Evolutionary conservation across 2,797 vertebrate genomes (phyloP).

Genomic region (Cossypha niveicapilla): DNA sequence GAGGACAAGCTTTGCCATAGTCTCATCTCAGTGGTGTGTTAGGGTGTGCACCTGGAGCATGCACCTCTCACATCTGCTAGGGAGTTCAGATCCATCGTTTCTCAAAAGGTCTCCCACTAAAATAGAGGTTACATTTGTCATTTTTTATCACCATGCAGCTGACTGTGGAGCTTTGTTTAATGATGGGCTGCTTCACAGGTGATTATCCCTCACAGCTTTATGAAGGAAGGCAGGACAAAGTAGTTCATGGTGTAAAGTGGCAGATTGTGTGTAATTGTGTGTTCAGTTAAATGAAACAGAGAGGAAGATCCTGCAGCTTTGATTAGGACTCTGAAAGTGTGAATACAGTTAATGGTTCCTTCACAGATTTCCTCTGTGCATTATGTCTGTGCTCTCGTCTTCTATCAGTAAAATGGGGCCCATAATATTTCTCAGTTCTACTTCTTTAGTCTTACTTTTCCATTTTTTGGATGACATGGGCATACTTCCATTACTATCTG

Average conservation of each 20-base stretch:
- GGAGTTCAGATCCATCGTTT: not conserved
- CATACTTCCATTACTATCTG: not conserved
- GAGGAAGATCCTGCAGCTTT: not conserved
- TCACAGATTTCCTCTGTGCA: not conserved
- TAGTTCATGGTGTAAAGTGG: not conserved
- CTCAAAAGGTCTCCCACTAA: not conserved
- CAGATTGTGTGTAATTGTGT: not conserved
- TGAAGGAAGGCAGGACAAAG: not conserved
- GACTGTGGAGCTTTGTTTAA: not conserved
- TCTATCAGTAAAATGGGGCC: not conserved
- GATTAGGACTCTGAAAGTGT: not conserved
- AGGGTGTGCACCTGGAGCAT: accelerated
- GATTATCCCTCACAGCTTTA: not conserved
- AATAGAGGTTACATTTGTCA: not conserved
- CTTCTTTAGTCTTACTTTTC: not conserved
- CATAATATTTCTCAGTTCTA: not conserved
- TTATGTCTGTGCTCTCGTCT: not conserved
- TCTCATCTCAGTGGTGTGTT: not conserved
- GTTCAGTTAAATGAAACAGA: not conserved
- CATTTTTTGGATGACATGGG: not conserved
- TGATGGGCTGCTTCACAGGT: not conserved
- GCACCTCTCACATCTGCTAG: not conserved
- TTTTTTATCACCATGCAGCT: not conserved
- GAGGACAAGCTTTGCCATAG: not conserved
- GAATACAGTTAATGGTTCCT: not conserved